Percentiles rank a stretch among this genome's conserved stretches.
Evolutionary conservation across 2,888 invertebrate genomes (phyloP).

Genomic region (Ennomos quercinarius): DNA sequence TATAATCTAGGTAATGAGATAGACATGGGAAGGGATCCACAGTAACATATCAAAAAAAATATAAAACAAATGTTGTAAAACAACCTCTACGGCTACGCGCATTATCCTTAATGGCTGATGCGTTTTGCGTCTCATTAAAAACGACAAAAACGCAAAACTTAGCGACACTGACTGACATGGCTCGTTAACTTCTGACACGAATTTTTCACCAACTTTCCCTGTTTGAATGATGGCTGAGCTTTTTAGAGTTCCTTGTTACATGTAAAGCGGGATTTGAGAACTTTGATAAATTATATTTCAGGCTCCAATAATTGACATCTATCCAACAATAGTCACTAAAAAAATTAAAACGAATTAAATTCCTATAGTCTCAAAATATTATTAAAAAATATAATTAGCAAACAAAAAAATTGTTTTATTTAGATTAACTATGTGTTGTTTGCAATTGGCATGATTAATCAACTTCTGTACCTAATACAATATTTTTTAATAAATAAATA

Average conservation of each 20-base stretch:
- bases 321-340: too few relatives aligned
- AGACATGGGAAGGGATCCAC: conserved; percentile 3
- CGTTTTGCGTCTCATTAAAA: conserved; percentile 65
- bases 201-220: conserved; percentile 61
- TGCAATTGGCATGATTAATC: too few relatives aligned
- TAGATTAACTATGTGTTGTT: too few relatives aligned
- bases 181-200: conserved; percentile 68
- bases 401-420: too few relatives aligned
- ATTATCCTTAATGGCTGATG: conserved; percentile 63
- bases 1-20: too few relatives aligned
- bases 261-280: too few relatives aligned
- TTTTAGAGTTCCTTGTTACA: conserved; percentile 49
- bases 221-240: conserved; percentile 70
- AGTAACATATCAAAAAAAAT: conserved; percentile 5
- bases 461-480: too few relatives aligned
- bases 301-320: too few relatives aligned
- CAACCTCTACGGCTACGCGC: conserved; percentile 26
- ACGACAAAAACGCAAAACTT: conserved; percentile 56
- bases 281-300: too few relatives aligned
- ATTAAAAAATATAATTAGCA: too few relatives aligned
- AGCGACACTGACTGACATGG: conserved; percentile 65
- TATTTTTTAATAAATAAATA: not conserved
- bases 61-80: conserved; percentile 33
- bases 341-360: too few relatives aligned
- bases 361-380: too few relatives aligned